A percentile compares a stretch with the other conserved stretches of the same genome.
Evolutionary conservation across 2,797 vertebrate genomes (phyloP).

Genomic region (Rhynchotus rufescens): DNA sequence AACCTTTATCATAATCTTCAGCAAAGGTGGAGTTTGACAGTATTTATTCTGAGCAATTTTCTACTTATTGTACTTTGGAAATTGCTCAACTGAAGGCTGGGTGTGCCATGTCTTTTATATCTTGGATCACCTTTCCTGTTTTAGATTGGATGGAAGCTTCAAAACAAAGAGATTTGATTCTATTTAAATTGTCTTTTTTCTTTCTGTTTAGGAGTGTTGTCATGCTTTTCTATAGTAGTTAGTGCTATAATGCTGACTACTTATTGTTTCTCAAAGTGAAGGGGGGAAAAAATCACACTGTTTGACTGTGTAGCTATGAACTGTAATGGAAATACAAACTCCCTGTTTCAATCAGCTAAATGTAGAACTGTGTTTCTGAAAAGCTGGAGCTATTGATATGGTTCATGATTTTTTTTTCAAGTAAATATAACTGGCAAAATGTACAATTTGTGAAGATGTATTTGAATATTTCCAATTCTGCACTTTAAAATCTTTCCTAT

Average conservation of each 20-base stretch:
- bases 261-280: background rate
- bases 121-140: background rate
- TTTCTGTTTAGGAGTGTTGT: background rate
- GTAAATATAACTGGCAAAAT: conserved; percentile 54
- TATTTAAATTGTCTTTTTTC: background rate
- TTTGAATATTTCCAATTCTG: conserved; percentile 65
- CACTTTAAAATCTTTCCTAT: conserved; percentile 67
- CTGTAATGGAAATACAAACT: background rate
- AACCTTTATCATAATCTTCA: background rate
- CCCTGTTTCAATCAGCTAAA: background rate
- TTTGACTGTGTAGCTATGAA: background rate
- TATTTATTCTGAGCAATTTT: background rate
- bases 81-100: background rate
- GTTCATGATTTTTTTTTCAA: conserved; percentile 12
- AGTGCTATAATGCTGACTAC: background rate
- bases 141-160: background rate
- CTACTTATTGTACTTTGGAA: background rate
- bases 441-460: conserved; percentile 61
- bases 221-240: background rate
- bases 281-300: accelerated
- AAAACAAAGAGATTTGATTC: background rate
- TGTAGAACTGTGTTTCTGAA: conserved; percentile 12
- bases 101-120: background rate
- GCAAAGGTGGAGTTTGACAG: background rate
- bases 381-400: conserved; percentile 2